phyloP scores from a whole-genome alignment of 2,797 vertebrate genomes.

The Micromesistius poutassou region DNA sequence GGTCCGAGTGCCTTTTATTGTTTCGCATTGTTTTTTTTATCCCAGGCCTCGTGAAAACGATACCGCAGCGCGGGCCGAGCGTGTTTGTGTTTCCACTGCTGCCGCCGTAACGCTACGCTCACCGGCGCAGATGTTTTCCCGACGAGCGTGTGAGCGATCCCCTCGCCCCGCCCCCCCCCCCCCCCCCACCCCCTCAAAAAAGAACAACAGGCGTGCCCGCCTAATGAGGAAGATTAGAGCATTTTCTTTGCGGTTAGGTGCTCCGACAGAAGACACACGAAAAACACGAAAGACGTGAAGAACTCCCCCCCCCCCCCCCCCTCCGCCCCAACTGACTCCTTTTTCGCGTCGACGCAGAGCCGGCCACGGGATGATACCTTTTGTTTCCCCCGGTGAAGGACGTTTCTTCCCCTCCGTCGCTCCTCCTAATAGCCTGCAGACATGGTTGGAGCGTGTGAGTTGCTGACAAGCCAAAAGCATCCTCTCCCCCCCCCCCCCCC shows the following conservation, averaged over 20 bases:
- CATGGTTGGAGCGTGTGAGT: constrained; percentile 59
- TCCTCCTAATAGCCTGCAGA: constrained; percentile 59
- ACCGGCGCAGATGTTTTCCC: too few relatives aligned
- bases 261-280: constrained; percentile 24
- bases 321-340: too few relatives aligned
- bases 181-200: too few relatives aligned
- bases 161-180: too few relatives aligned
- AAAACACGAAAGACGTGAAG: too few relatives aligned
- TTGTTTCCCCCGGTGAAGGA: constrained; percentile 49
- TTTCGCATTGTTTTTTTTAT: too few relatives aligned
- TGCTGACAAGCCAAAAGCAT: constrained; percentile 69
- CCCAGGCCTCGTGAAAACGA: constrained; percentile 50
- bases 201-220: too few relatives aligned
- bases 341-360: neutral
- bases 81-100: constrained; percentile 39
- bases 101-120: constrained; percentile 36
- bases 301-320: too few relatives aligned
- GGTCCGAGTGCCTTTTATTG: too few relatives aligned
- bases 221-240: constrained; percentile 60
- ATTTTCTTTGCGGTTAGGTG: constrained; percentile 33
- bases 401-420: constrained; percentile 56
- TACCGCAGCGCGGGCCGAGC: constrained; percentile 37
- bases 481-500: neutral
- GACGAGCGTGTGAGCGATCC: too few relatives aligned
- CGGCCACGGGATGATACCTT: constrained; percentile 45